Base-by-base conservation (phyloP, 2,113 vertebrate species). In the Rhipidura dahli region DNA sequence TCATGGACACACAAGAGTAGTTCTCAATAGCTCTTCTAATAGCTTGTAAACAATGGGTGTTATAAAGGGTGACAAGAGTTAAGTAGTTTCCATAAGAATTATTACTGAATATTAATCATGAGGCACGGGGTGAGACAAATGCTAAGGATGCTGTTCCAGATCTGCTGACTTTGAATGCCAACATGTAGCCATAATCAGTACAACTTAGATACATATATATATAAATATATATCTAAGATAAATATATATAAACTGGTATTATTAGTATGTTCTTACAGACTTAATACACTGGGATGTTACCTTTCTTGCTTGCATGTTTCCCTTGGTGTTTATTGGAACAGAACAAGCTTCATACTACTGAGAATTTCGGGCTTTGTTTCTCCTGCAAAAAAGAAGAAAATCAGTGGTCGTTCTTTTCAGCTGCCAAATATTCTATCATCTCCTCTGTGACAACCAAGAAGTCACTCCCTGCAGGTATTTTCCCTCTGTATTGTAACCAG, bases 301-400 rank as follows among this genome's bases (percentile, higher is more conserved):
- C 13, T 54, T 51, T 44, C 57, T 16, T 33, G 19, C n/a, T 37
- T n/a, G 17, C 7, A 15, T 35, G 2, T 45, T 85, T 81, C 33
- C 19, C 9, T 68, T 10, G 0, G 5, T 1, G 1, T 64, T 76
- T 64, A 61, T 11, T 0, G 1, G 22, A 77, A 56, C 15, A 72
- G 20, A 87, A 5, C 22, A 56, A 42, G 4, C 13, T 54, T 75
- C 21, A 37, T 31, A 9, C 21, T 68, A 23, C 30, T 40, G 28
- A 94, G 22, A 84, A 56, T 47, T 40, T 33, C 17, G 7, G 31
- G 16, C 14, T 23, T 57, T 63, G 23, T 21, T 90, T 86, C 53
- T 50, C 28, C 27, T 31, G 64, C 76, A 93, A 23, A 2, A 57
- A 23, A 12, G 9, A 37, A 90, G 35, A 71, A 91, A 90, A 65